Evolutionary conservation across 2,797 vertebrate species (phyloP), one percentile per base, ranked within the genome.

Genomic region (Cephalopachus bancanus): DNA sequence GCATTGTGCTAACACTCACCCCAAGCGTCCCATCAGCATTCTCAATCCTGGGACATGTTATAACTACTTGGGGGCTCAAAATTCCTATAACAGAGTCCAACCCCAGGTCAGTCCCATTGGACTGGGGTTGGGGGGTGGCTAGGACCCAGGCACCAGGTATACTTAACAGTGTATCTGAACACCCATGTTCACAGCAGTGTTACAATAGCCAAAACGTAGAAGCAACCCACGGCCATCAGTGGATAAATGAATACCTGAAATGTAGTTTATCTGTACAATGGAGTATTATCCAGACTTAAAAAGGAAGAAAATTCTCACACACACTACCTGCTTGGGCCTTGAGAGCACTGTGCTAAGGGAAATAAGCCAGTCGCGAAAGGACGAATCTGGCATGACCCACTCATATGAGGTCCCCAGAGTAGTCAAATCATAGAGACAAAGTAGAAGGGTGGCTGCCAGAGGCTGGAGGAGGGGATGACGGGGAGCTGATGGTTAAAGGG

Each of bases 231-330:
- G n/a, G 30, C 37, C 49, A 57, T 2, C 1, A 5, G 20, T 0
- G 7, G 20, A 65, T 15, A 44, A 26, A 67, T 2, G n/a, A 6
- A 16, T 5, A 64, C 22, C 33, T 4, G 33, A 15, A 2, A 8
- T 1, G 22, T 1, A 12, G 30, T 16, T 20, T 6, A 33, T 0
- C 57, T 22, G 30, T 0, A 2, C 30, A 62, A 5, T 6, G 49
- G 37, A 24, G 7, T 26, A n/a, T 20, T 28, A 86, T 0, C 7
- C 71, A 57, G 37, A 28, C 59, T 91, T 16, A 3, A 75, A 94
- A 83, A 72, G 24, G 37, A 83, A 85, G 57, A 51, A n/a, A 33
- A 69, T 3, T 5, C 71, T 59, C 62, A 59, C 12, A 26, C 0
- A 9, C 1, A 9, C 59, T 3, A 64, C 0, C 12, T 19, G 16